phyloP scores from a whole-genome alignment of 2,113 vertebrate species.

The Antechinus flavipes region DNA sequence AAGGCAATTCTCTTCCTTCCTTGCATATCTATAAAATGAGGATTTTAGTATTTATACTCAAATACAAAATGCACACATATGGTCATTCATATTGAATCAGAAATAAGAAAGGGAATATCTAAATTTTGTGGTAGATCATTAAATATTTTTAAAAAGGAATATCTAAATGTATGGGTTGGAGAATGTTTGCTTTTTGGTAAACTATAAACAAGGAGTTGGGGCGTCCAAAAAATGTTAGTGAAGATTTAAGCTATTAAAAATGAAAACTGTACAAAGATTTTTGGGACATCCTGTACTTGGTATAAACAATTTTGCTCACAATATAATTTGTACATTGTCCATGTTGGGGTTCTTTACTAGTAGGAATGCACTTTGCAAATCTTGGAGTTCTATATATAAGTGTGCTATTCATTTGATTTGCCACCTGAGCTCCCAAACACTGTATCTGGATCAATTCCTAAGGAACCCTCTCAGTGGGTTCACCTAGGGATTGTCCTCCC shows the following conservation, averaged over 20 bases:
- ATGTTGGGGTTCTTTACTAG: neutral
- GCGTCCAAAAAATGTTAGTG: neutral
- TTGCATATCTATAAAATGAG: neutral
- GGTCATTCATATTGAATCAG: neutral
- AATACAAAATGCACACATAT: neutral
- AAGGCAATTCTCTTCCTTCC: neutral
- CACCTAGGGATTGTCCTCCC: neutral
- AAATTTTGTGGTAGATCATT: neutral
- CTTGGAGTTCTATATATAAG: neutral
- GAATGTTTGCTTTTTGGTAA: neutral
- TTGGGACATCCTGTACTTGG: neutral
- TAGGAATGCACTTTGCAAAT: neutral
- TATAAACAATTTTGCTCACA: neutral
- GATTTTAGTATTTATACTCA: neutral
- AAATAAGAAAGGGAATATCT: neutral
- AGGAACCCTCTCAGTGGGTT: slow-evolving; percentile 23
- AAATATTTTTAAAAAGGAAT: neutral
- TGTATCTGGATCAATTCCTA: slow-evolving; percentile 15
- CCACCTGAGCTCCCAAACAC: slow-evolving; percentile 44
- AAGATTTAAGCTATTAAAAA: neutral
- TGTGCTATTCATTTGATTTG: slow-evolving; percentile 54
- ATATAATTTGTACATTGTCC: neutral
- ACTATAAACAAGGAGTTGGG: neutral
- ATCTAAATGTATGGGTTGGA: neutral
- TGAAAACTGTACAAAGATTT: neutral